Evolutionary conservation across 2,113 vertebrate genomes (phyloP), one percentile per base, ranked within the genome.

Genomic region (Elephas maximus): DNA sequence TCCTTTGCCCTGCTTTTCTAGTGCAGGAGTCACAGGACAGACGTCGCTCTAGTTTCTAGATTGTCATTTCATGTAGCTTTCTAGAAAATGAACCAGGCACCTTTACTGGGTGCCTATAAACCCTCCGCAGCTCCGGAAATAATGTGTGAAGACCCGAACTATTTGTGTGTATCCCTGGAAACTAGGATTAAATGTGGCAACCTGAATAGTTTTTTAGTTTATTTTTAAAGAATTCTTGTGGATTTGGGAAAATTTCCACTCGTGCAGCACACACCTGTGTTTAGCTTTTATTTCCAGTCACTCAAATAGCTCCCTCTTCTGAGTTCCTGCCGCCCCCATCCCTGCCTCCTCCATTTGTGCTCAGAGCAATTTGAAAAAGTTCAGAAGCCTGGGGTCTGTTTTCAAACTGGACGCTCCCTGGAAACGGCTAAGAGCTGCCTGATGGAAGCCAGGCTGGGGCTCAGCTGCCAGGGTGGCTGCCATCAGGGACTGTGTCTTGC

Each of bases 161-260:
- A 96, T 97, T 96, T 97, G 91, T 91, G 53, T 95, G 71, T 84
- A 60, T 88, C 91, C 86, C 83, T 97, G 96, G 88, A 97, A 96
- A 94, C 95, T 67, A 45, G 76, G 79, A 91, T 93, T 95, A 96
- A 93, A 93, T 92, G 69, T 97, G 91, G 93, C 76, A 97, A 90
- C 48, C 45, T 0, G n/a, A 95, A 88, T 12, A 24, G 37, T 88
- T 94, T 97, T 95, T 83, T 74, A 76, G 90, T 96, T 94, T 97
- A 97, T 96, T 98, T 98, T 95, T 96, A 97, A 96, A 97, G 91
- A 97, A 95, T 93, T 81, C 91, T 93, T 95, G 80, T 78, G 62
- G 87, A 95, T 96, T 95, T 96, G 71, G 95, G 93, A 90, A 96
- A 95, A 93, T 97, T 96, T 91, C 90, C 84, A 84, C 71, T 96